A percentile compares a stretch with the other conserved stretches of the same genome.
Conservation (phyloP, 2,888 invertebrate species). For the Pachycephus smyrnensis region DNA sequence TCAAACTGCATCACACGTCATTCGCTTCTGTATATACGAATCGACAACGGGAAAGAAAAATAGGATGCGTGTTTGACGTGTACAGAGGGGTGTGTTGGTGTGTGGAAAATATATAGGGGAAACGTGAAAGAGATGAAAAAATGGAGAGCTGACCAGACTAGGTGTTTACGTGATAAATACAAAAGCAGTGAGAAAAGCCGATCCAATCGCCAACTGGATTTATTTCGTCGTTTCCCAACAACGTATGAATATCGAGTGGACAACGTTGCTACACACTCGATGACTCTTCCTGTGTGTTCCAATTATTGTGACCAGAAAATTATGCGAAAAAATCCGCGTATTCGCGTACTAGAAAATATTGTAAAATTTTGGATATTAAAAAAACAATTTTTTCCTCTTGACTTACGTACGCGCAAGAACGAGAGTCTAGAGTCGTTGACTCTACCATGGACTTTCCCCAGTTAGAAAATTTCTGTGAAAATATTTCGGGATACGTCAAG, state of each 20-base stretch:
- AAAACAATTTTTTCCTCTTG: not conserved
- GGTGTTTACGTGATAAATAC: not conserved
- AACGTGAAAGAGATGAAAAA: not conserved
- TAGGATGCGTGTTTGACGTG: not conserved
- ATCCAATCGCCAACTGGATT: not conserved
- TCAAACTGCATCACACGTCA: not conserved
- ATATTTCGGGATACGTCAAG: not conserved
- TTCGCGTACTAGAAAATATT: not conserved
- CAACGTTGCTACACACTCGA: not conserved
- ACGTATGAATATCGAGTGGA: not conserved
- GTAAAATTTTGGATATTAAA: not conserved
- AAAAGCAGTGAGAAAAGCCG: not conserved
- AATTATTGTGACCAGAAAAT: not conserved
- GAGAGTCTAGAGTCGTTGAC: not conserved
- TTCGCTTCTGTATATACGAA: not conserved
- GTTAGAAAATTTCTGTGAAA: too few species aligned
- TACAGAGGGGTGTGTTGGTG: not conserved
- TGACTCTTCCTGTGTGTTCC: not conserved
- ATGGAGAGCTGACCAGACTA: not conserved
- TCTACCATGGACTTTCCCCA: too few species aligned
- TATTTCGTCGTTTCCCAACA: not conserved
- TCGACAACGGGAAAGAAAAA: not conserved
- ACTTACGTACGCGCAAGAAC: not conserved
- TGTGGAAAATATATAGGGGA: not conserved
- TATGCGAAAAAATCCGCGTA: not conserved